Percentiles rank a stretch among this genome's conserved stretches.
These are phyloP conservation scores for Saccopteryx bilineata DNA, from an alignment of 2,113 vertebrate genomes.

Conservation along the genomic window DNA sequence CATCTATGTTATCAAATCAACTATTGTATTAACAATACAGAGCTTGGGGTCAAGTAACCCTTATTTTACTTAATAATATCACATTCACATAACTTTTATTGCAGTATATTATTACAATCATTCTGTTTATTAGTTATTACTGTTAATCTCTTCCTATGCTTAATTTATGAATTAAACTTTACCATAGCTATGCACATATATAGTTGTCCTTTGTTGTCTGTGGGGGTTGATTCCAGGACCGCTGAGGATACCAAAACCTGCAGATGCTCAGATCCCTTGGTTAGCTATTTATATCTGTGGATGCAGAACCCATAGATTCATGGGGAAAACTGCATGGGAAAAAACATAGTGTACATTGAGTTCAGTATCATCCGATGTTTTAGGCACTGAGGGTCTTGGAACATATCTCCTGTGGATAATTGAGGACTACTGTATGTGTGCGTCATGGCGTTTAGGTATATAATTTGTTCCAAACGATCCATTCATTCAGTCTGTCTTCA, in stretches of 20 bases:
- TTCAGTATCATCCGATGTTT: background rate
- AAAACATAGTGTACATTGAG: too few relatives aligned
- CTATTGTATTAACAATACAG: background rate
- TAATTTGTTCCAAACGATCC: background rate
- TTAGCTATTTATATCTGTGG: background rate
- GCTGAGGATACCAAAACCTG: background rate
- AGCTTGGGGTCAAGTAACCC: background rate
- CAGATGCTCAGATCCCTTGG: background rate
- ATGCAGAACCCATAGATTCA: background rate
- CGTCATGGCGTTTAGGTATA: background rate
- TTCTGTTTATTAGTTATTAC: background rate
- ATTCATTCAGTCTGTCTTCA: background rate
- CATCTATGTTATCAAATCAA: background rate
- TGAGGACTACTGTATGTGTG: background rate
- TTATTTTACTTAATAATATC: background rate
- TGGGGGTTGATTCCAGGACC: background rate
- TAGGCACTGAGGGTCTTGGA: background rate
- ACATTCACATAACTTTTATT: background rate
- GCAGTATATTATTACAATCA: background rate
- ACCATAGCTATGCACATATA: background rate
- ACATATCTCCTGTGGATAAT: background rate
- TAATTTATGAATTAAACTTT: background rate
- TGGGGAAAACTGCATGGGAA: too few relatives aligned
- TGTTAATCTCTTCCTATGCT: background rate
- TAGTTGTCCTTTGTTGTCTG: background rate